Conservation (phyloP, 1,140 invertebrate genomes). For the Macrosteles quadrilineatus region DNA sequence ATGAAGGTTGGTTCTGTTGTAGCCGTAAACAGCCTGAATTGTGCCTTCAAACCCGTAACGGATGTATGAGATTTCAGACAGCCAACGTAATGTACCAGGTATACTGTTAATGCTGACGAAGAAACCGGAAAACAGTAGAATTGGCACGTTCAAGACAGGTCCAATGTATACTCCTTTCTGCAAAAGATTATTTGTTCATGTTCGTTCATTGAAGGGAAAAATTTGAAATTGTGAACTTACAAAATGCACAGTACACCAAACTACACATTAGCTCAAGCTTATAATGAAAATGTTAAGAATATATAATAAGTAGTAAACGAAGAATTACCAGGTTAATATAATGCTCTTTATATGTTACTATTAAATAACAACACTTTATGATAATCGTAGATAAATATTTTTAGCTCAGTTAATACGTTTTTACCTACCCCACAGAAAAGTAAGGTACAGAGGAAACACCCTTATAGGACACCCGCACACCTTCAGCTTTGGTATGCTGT, state of each 20-base stretch:
- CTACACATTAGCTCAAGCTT: not conserved
- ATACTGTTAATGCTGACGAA: slow-evolving; percentile 87
- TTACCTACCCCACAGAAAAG: no score
- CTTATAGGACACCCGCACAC: no score
- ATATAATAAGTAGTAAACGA: not conserved
- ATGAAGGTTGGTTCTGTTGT: slow-evolving; percentile 66
- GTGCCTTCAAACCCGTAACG: slow-evolving; percentile 82
- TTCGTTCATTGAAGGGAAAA: not conserved
- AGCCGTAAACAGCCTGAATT: slow-evolving; percentile 75
- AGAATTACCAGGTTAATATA: no score
- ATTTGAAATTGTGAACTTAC: not conserved
- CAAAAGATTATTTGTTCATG: slow-evolving; percentile 43
- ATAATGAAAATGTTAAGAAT: not conserved
- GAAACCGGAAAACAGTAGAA: slow-evolving; percentile 89
- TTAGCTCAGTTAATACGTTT: no score
- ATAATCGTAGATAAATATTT: no score
- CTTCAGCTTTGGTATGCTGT: no score
- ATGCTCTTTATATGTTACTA: no score
- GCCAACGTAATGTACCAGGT: slow-evolving; percentile 78
- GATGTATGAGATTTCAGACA: slow-evolving; percentile 89
- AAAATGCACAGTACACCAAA: not conserved
- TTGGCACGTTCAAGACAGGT: slow-evolving; percentile 66
- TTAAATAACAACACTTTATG: no score
- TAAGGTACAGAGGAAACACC: no score
- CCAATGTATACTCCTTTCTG: slow-evolving; percentile 92